Evolutionary conservation across 1,140 invertebrate species (phyloP), one percentile per base, ranked within the genome.

Genomic region (Eulimnadia texana): DNA sequence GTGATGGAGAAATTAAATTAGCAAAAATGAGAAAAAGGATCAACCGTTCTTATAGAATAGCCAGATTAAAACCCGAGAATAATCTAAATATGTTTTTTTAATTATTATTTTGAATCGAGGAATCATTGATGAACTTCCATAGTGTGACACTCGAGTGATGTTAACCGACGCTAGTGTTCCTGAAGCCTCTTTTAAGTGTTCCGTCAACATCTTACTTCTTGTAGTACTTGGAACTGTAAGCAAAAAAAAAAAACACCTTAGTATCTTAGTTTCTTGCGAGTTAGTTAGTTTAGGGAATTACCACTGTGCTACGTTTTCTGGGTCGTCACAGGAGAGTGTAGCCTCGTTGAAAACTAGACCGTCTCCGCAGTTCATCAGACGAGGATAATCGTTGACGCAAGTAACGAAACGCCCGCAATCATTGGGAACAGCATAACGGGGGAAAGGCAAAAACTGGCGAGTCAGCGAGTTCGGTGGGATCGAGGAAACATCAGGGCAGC

Each of bases 381-480:
- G 79, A 1, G 91, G 90, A 70, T 85, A 79, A 2, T 86, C 85
- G 64, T 92, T 85, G 25, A 92, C 89, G 70, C 90, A 93, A 24
- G 88, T 90, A 70, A 93, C 90, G 50, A 92, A 77, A 56, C 84
- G 80, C 67, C 84, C 49, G 47, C 62, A 63, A 53, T 63, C 62
- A 62, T 49, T 60, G 27, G 47, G 47, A 23, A 63, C 50, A 52
- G 55, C 60, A 16, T 66, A 93, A 62, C 90, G 80, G 11, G 91
- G 91, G 78, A 83, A 92, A 0, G 90, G 91, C 83, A 86, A 88
- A 78, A 92, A 95, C 71, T 85, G 85, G 63, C 87, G 85, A 22
- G 87, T 80, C 64, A 84, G 77, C 47, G 84, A 82, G 68, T 84
- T 77, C n/a, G 84, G 77, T 63, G 86, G 85, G 42, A 88, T 79